Conservation (phyloP, 2,113 vertebrate genomes). For the Hippocampus zosterae region DNA sequence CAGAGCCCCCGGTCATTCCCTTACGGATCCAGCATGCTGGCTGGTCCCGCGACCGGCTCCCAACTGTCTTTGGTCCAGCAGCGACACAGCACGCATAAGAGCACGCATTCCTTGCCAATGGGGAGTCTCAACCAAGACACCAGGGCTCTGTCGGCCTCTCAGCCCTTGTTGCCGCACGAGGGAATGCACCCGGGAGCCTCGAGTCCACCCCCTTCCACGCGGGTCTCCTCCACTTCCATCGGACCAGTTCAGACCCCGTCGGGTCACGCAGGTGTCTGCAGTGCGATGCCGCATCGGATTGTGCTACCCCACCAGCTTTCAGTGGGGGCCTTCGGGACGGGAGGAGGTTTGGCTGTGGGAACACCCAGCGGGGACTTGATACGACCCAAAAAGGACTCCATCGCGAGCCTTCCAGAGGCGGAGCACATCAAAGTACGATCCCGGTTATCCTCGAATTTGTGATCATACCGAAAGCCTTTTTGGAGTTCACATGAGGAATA, state of each 20-base stretch:
- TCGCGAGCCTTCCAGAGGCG: conserved; percentile 77
- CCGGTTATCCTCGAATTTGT: conserved; percentile 94
- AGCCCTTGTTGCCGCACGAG: conserved; percentile 89
- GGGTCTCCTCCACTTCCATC: conserved; percentile 80
- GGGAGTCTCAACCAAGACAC: conserved; percentile 84
- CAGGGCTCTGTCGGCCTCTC: conserved; percentile 86
- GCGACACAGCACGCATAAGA: conserved; percentile 76
- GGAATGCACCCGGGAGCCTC: conserved; percentile 64
- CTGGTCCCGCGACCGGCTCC: conserved; percentile 73
- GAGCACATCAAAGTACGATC: conserved; percentile 80
- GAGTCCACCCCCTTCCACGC: conserved; percentile 75
- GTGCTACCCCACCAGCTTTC: conserved; percentile 77
- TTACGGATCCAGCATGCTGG: conserved; percentile 68
- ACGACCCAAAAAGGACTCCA: conserved; percentile 76
- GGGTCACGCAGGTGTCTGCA: conserved; percentile 51
- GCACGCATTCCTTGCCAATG: conserved; percentile 81
- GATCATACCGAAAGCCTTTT: conserved; percentile 68
- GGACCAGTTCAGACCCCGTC: conserved; percentile 57
- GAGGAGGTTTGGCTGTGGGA: conserved; percentile 36
- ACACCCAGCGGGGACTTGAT: conserved; percentile 68
- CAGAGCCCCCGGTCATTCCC: conserved; percentile 83
- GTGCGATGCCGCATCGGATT: conserved; percentile 64
- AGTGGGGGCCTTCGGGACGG: conserved; percentile 63
- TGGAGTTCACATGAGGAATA: conserved; percentile 20
- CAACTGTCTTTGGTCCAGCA: conserved; percentile 84